Percentiles rank a stretch among this genome's conserved stretches.
Conservation (phyloP, 2,888 invertebrate genomes). For the Ceriagrion tenellum region DNA sequence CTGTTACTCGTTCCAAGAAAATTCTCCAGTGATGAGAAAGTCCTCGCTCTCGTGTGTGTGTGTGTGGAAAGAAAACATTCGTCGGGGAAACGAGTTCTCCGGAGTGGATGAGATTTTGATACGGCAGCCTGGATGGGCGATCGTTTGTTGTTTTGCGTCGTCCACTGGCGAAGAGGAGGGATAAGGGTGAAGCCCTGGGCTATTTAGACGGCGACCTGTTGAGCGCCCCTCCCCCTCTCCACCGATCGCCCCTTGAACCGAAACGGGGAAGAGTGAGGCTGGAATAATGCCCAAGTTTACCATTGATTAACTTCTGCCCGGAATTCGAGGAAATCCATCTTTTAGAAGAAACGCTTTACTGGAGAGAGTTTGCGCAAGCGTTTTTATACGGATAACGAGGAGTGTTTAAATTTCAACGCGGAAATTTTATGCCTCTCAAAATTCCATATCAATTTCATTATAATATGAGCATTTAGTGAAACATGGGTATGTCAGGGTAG, state of each 20-base stretch:
- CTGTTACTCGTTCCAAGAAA: too few relatives aligned
- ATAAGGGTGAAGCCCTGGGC: not conserved
- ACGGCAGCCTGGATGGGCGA: not conserved
- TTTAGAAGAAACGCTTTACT: not conserved
- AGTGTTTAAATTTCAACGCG: too few relatives aligned
- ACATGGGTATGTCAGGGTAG: too few relatives aligned
- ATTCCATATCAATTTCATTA: too few relatives aligned
- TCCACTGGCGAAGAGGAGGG: too few relatives aligned
- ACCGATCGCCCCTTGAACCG: not conserved
- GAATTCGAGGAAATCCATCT: not conserved
- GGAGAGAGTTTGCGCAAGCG: too few relatives aligned
- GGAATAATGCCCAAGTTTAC: constrained; percentile 20
- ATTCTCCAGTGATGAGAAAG: not conserved
- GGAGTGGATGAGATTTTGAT: not conserved
- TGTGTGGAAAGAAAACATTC: not conserved
- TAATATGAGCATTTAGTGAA: too few relatives aligned
- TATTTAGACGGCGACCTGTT: constrained; percentile 26
- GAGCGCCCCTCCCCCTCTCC: not conserved
- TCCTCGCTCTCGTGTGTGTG: not conserved
- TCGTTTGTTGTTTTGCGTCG: not conserved
- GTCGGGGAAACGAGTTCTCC: not conserved
- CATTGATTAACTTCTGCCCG: not conserved
- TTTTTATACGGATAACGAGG: too few relatives aligned
- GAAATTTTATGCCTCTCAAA: too few relatives aligned
- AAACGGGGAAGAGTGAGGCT: not conserved